Percentiles rank a stretch among this genome's conserved stretches.
Conservation (phyloP, 2,888 invertebrate species). For the Drosophila affinis region DNA sequence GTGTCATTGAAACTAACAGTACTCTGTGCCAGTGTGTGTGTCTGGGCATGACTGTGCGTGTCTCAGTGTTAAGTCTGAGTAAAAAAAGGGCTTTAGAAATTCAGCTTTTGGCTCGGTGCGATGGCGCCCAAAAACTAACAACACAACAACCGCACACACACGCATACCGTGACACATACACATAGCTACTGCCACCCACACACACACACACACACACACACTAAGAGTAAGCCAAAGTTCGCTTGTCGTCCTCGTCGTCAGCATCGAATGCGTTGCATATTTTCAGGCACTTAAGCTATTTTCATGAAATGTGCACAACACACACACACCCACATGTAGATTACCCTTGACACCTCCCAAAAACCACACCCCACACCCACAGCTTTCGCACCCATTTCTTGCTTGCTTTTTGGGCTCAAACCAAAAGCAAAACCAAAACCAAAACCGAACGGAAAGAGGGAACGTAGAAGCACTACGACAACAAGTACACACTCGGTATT, state of each 20-base stretch:
- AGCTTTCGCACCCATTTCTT: slow-evolving; percentile 26
- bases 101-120: slow-evolving; percentile 45
- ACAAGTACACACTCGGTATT: slow-evolving; percentile 75
- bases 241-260: slow-evolving; percentile 30
- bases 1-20: slow-evolving; percentile 68
- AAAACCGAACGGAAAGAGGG: slow-evolving; percentile 5
- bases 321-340: slow-evolving; percentile 51
- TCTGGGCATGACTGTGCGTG: slow-evolving; percentile 2
- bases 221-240: slow-evolving; percentile 7
- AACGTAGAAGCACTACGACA: slow-evolving; percentile 36
- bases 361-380: slow-evolving; percentile 5
- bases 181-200: slow-evolving; percentile 2
- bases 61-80: neutral
- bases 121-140: slow-evolving; percentile 62
- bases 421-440: slow-evolving; percentile 3
- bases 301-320: slow-evolving; percentile 71
- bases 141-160: slow-evolving; percentile 15
- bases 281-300: slow-evolving; percentile 80
- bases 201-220: slow-evolving; percentile 14
- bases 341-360: slow-evolving; percentile 38
- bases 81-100: slow-evolving; percentile 65
- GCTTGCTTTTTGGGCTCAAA: slow-evolving; percentile 37
- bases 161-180: slow-evolving; percentile 15
- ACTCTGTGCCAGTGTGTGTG: slow-evolving; percentile 55
- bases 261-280: slow-evolving; percentile 71